Evolutionary conservation across 2,797 vertebrate species (phyloP).

Genomic region (Geotrypetes seraphini): DNA sequence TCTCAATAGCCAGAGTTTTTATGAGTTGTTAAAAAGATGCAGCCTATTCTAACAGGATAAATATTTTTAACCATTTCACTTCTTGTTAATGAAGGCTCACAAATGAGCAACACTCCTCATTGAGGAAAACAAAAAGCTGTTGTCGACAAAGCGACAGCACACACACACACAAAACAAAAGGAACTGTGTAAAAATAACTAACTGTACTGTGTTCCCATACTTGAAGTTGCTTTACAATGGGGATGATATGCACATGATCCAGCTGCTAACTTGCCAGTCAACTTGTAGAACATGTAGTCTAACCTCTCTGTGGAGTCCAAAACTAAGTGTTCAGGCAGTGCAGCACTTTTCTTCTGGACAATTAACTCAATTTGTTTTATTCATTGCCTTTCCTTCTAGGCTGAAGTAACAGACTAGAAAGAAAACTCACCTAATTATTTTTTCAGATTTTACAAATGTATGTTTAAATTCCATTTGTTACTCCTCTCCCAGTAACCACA

Average conservation of each 20-base stretch:
- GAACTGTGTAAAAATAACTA: conserved; percentile 97
- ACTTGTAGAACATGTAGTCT: conserved; percentile 59
- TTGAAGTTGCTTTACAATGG: conserved; percentile 94
- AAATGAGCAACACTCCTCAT: conserved; percentile 98
- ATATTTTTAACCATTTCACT: conserved; percentile 95
- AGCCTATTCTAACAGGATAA: conserved; percentile 95
- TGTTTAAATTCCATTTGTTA: conserved; percentile 46
- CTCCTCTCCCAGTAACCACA: conserved; percentile 62
- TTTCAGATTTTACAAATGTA: conserved; percentile 60
- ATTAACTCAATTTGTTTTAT: conserved; percentile 55
- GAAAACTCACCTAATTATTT: conserved; percentile 58
- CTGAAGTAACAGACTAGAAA: conserved; percentile 56
- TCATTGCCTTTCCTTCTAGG: conserved; percentile 60
- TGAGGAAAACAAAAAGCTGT: conserved; percentile 99
- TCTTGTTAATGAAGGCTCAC: conserved; percentile 96
- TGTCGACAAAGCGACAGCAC: conserved; percentile 97
- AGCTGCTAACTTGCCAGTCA: conserved; percentile 68
- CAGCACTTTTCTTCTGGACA: conserved; percentile 57
- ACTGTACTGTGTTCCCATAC: conserved; percentile 90
- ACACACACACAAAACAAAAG: conserved; percentile 73
- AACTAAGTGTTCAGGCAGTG: conserved; percentile 46
- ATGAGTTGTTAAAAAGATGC: conserved; percentile 97
- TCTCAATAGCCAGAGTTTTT: conserved; percentile 88
- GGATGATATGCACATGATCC: conserved; percentile 92
- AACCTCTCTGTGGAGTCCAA: conserved; percentile 57